Base-by-base conservation (phyloP, 2,888 invertebrate genomes). In the Morpho deidamia region DNA sequence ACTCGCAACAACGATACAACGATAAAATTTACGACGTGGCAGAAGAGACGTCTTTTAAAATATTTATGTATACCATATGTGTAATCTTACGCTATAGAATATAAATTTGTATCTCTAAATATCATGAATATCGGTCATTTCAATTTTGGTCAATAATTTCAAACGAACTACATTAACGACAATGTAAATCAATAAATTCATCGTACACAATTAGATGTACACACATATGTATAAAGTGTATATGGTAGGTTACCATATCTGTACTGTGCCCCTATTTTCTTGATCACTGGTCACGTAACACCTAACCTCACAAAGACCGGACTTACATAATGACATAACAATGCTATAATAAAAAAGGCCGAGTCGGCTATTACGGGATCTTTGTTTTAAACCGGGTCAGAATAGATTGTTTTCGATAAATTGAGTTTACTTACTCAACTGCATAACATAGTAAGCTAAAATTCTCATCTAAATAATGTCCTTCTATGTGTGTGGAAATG, bases 251-350 rank as follows among this genome's bases (percentile, higher is more conserved):
- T 38, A 46, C 11, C 40, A 23, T 42, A 52, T 41, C 8, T 44
- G 10, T 45, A 45, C 37, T 37, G 46, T 11, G 11, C 33, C 35
- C 44, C 45, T 35, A 54, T 55, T 54, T 37, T 58, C 43, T 58
- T 32, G 49, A 52, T 55, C 53, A 47, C 8, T 35, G 57, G 32
- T 52, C 58, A 55, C 38, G 55, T 52, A 49, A 52, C 51, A 32
- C 12, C 43, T 47, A 51, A 43, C 52, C 49, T 55, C 45, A 58
- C 58, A 58, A 58, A 49, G 52, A 45, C 58, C 55, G 58, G 55
- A 58, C 51, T 58, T 55, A 52, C 58, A 34, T 51, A 52, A 58
- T 49, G 42, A 45, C 51, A 44, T 52, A 49, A 58, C 58, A 58
- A 58, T 58, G 49, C 49, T 52, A 52, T 58, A 49, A 49, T 52